These are phyloP conservation scores for Parasteatoda tepidariorum DNA, from an alignment of 1,140 invertebrate genomes.

Conservation along the genomic window DNA sequence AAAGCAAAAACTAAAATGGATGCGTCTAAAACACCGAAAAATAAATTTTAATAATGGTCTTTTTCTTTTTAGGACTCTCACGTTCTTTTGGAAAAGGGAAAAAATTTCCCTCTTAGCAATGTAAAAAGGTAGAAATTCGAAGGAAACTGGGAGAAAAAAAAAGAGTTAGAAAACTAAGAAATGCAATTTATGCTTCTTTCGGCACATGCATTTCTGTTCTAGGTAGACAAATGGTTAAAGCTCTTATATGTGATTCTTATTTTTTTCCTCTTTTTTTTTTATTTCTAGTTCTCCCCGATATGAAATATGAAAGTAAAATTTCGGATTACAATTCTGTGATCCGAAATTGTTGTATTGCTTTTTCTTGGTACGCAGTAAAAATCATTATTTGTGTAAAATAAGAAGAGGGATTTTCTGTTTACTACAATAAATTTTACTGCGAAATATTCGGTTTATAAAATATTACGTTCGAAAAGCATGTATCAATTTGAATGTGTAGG, in stretches of 20 bases:
- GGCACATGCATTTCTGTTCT: neutral
- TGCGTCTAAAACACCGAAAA: constrained; percentile 38
- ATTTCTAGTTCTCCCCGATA: constrained; percentile 6
- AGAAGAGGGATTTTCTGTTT: neutral
- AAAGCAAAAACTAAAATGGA: no score
- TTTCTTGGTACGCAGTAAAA: neutral
- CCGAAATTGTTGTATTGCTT: constrained; percentile 1
- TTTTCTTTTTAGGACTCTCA: neutral
- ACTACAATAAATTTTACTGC: no score
- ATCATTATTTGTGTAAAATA: neutral
- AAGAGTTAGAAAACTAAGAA: neutral
- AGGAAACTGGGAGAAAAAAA: neutral
- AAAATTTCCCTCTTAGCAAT: no score
- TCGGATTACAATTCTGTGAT: neutral
- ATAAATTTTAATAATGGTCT: constrained; percentile 55
- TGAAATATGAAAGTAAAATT: constrained; percentile 28
- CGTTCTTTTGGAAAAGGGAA: neutral
- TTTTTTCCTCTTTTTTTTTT: neutral
- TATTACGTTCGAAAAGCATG: no score
- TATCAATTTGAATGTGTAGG: no score
- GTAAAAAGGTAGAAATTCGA: neutral
- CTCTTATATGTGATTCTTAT: no score
- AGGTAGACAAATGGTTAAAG: constrained; percentile 38
- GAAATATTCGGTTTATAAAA: no score
- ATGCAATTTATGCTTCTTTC: neutral